These are phyloP conservation scores for Drosophila histrio DNA, from an alignment of 2,888 invertebrate genomes.

Conservation along the genomic window DNA sequence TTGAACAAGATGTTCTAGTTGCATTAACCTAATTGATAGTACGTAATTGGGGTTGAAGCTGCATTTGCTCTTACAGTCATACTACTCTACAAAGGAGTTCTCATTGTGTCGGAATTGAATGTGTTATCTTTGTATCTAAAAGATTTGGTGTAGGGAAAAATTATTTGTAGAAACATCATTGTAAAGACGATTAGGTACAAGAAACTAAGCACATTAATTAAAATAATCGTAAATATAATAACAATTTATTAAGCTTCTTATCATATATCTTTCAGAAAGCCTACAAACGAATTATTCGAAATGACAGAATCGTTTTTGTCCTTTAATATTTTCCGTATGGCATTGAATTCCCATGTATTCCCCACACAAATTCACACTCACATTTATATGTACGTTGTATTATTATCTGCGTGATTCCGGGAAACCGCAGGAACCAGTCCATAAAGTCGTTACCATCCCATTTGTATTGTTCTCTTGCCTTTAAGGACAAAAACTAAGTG, in stretches of 20 bases:
- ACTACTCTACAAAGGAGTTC: background rate
- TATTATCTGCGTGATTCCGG: background rate
- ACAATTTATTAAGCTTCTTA: background rate
- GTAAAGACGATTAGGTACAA: too few species aligned
- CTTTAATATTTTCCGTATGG: background rate
- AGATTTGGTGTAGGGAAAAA: too few species aligned
- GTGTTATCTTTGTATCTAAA: too few species aligned
- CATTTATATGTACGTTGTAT: background rate
- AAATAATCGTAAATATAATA: background rate
- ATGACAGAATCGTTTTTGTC: too few species aligned
- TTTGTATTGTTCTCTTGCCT: background rate
- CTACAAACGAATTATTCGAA: background rate
- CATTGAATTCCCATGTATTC: background rate
- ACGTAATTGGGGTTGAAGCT: conserved; percentile 9
- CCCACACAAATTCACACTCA: background rate
- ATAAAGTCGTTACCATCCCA: background rate
- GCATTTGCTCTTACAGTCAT: background rate
- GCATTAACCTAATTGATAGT: conserved; percentile 38
- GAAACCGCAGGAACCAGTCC: background rate
- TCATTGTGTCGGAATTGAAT: background rate
- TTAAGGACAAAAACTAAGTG: conserved; percentile 5
- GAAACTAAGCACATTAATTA: too few species aligned
- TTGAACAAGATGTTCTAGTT: conserved; percentile 15
- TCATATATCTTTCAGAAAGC: background rate
- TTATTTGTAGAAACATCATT: too few species aligned